A percentile compares a stretch with the other conserved stretches of the same genome.
phyloP scores from a whole-genome alignment of 1,140 invertebrate species.

The Delia radicum region DNA sequence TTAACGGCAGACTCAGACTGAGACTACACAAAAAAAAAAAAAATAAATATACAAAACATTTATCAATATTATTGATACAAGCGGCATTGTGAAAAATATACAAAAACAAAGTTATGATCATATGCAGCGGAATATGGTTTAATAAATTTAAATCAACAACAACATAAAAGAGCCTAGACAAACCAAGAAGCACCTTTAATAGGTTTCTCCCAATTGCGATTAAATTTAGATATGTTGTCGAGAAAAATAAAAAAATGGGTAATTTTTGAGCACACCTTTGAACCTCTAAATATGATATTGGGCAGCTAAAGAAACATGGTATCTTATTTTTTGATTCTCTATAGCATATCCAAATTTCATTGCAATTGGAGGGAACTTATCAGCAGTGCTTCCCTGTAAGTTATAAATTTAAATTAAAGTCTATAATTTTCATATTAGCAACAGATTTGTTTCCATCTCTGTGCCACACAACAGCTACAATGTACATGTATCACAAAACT shows the following conservation, averaged over 20 bases:
- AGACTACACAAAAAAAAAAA: background rate
- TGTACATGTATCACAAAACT: no score
- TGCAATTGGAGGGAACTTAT: no score
- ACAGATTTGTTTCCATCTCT: background rate
- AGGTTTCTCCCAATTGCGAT: no score
- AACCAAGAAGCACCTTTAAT: background rate
- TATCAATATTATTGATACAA: background rate
- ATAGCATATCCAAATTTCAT: no score
- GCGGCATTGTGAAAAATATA: background rate
- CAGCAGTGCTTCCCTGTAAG: no score
- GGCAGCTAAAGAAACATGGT: no score
- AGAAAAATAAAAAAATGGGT: no score
- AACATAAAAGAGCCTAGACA: background rate
- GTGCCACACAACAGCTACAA: no score
- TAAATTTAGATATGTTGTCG: no score
- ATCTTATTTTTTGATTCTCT: no score
- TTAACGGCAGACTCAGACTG: background rate
- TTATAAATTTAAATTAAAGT: background rate
- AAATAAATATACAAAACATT: background rate
- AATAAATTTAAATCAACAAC: background rate
- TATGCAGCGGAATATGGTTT: background rate
- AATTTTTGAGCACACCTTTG: no score
- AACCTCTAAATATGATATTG: no score
- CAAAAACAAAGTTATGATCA: background rate
- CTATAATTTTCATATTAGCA: constrained; percentile 21